These are phyloP conservation scores for Acestrorhynchus altus DNA, from an alignment of 2,797 vertebrate genomes.

Conservation along the genomic window DNA sequence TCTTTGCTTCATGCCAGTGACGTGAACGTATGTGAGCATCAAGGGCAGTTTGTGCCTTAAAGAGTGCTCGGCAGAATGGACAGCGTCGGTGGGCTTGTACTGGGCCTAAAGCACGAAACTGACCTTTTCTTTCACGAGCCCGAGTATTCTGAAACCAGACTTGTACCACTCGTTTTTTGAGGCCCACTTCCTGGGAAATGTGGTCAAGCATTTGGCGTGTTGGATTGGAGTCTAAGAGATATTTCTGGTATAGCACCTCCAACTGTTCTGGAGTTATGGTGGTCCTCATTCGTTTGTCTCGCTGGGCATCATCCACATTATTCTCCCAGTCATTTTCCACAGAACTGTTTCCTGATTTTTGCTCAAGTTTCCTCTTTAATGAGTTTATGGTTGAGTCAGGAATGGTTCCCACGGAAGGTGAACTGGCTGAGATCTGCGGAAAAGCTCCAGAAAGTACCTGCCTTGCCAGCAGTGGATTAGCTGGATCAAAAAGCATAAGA, in stretches of 20 bases:
- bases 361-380: conserved; percentile 90
- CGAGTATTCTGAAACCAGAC: conserved; percentile 99
- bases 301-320: conserved; percentile 91
- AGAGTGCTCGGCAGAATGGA: conserved; percentile 96
- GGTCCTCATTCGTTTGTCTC: conserved; percentile 96
- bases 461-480: conserved; percentile 91
- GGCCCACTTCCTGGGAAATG: conserved; percentile 95
- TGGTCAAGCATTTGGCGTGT: conserved; percentile 97
- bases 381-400: conserved; percentile 87
- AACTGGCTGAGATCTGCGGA: conserved; percentile 87
- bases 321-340: conserved; percentile 78
- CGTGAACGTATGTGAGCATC: conserved; percentile 98
- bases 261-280: conserved; percentile 98
- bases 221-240: conserved; percentile 96
- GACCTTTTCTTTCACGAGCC: conserved; percentile 96
- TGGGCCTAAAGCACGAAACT: conserved; percentile 94
- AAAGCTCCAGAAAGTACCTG: conserved; percentile 93
- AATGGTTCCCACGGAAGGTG: conserved; percentile 80
- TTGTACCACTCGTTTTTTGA: conserved; percentile 97
- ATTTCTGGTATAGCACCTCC: conserved; percentile 97
- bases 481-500: conserved; percentile 97
- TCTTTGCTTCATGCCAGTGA: conserved; percentile 97
- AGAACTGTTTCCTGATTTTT: conserved; percentile 86
- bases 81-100: conserved; percentile 94
- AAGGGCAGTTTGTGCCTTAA: conserved; percentile 97